A percentile compares a stretch with the other conserved stretches of the same genome.
Evolutionary conservation across 1,140 invertebrate species (phyloP).

Genomic region (Ladona fulva): DNA sequence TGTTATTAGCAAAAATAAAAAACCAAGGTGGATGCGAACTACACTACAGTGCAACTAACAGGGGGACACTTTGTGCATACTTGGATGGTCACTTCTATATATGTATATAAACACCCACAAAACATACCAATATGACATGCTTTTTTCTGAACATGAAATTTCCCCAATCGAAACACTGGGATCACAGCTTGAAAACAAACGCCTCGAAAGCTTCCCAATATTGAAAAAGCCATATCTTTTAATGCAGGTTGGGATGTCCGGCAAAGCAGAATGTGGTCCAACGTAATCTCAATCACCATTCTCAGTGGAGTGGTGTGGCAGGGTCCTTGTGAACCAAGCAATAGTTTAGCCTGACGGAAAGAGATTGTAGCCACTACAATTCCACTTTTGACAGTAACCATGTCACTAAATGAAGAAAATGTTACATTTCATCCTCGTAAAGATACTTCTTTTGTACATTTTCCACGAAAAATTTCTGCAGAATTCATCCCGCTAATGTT

Average conservation of each 20-base stretch:
- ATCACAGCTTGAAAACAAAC: not conserved
- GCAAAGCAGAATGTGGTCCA: not conserved
- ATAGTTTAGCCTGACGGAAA: not conserved
- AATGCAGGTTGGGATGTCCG: not conserved
- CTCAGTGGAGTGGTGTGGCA: not conserved
- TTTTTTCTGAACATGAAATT: not conserved
- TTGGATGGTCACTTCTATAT: slow-evolving; percentile 3
- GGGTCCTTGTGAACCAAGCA: not conserved
- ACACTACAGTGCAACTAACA: slow-evolving; percentile 2
- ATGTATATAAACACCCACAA: not conserved
- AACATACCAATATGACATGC: slow-evolving; percentile 3
- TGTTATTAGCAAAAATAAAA: slow-evolving; percentile 1
- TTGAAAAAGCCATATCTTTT: not conserved
- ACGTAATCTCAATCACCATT: not conserved
- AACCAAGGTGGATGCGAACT: not conserved
- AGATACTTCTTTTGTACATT: not conserved
- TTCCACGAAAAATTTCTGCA: not conserved
- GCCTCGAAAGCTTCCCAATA: not conserved
- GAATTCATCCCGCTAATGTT: not conserved
- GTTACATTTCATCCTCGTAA: not conserved
- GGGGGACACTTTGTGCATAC: slow-evolving; percentile 2
- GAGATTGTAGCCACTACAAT: not conserved
- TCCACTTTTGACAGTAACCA: not conserved
- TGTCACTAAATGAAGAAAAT: not conserved
- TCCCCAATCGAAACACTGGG: not conserved